phyloP scores from a whole-genome alignment of 2,888 invertebrate genomes.

The Volucella inanis region DNA sequence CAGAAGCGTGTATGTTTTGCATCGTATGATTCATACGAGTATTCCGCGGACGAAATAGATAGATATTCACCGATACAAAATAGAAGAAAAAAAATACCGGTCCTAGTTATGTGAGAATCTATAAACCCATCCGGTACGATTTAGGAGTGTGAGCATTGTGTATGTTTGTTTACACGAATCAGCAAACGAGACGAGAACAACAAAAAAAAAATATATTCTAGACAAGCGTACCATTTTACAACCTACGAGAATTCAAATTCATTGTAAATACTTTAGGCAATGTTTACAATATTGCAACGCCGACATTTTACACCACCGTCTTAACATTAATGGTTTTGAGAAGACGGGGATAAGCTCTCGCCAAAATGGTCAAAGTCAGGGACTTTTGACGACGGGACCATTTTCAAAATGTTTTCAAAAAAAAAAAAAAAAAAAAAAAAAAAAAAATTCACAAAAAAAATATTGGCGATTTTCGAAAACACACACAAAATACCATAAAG shows the following conservation, averaged over 20 bases:
- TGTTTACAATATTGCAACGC: conserved; percentile 61
- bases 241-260: conserved; percentile 19
- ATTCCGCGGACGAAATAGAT: conserved; percentile 26
- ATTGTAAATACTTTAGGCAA: conserved; percentile 34
- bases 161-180: conserved; percentile 56
- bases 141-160: neutral
- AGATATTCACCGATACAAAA: conserved; percentile 11
- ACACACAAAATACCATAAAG: conserved; percentile 28
- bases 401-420: conserved; percentile 33
- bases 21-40: neutral
- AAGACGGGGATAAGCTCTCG: neutral
- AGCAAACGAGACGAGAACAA: conserved; percentile 18
- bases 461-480: conserved; percentile 30
- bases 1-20: conserved; percentile 21
- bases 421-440: too few relatives aligned
- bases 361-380: conserved; percentile 50
- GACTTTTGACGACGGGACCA: conserved; percentile 1
- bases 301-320: conserved; percentile 16
- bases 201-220: conserved; percentile 11
- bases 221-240: conserved; percentile 26
- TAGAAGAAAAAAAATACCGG: conserved; percentile 50
- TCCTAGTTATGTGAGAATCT: conserved; percentile 34
- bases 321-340: conserved; percentile 28
- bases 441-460: neutral
- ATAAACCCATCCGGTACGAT: conserved; percentile 22